phyloP scores from a whole-genome alignment of 2,888 invertebrate genomes.

The Odontothrips loti region DNA sequence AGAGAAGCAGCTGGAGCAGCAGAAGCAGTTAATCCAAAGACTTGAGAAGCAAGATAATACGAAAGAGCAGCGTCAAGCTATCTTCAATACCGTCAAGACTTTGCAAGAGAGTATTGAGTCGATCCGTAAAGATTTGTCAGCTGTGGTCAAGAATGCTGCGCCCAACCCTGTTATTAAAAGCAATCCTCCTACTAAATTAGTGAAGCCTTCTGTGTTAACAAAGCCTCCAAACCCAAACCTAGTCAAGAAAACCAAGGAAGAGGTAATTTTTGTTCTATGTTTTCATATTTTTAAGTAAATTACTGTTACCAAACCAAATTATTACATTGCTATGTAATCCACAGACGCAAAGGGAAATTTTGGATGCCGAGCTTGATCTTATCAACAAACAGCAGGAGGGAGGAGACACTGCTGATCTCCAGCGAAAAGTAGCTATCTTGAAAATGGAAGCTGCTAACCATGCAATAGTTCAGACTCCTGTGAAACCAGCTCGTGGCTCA shows the following conservation, averaged over 20 bases:
- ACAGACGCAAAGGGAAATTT: constrained; percentile 73
- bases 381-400: constrained; percentile 86
- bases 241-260: constrained; percentile 66
- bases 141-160: constrained; percentile 41
- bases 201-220: constrained; percentile 34
- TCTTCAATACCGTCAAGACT: constrained; percentile 75
- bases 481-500: background rate
- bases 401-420: constrained; percentile 76
- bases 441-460: constrained; percentile 46
- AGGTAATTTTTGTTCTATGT: constrained; percentile 46
- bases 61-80: constrained; percentile 68
- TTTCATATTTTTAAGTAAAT: background rate
- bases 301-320: background rate
- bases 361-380: constrained; percentile 87
- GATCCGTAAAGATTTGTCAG: constrained; percentile 62
- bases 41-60: constrained; percentile 69
- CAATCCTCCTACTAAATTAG: constrained; percentile 39
- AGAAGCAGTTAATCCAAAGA: constrained; percentile 74
- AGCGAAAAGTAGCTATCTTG: constrained; percentile 71
- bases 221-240: constrained; percentile 39
- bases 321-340: constrained; percentile 23
- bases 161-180: constrained; percentile 32
- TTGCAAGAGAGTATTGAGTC: constrained; percentile 80
- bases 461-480: constrained; percentile 20
- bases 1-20: constrained; percentile 85